These are phyloP conservation scores for Zootermopsis nevadensis DNA, from an alignment of 2,888 invertebrate species.

Conservation along the genomic window DNA sequence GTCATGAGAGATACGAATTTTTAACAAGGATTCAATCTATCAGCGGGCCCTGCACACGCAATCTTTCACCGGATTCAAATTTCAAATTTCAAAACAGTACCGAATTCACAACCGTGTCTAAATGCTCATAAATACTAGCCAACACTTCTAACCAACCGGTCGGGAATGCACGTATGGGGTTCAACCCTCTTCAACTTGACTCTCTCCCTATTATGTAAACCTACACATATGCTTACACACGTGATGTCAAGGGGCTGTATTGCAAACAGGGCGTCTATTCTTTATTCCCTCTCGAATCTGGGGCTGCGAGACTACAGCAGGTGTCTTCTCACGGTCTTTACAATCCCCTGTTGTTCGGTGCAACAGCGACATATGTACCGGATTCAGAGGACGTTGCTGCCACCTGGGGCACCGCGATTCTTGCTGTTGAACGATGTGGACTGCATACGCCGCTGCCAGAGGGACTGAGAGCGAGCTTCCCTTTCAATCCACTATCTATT, in stretches of 20 bases:
- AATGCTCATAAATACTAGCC: slow-evolving; percentile 28
- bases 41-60: background rate
- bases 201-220: slow-evolving; percentile 30
- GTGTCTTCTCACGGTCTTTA: slow-evolving; percentile 29
- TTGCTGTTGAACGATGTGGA: background rate
- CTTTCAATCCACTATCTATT: too few relatives aligned
- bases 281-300: background rate
- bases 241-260: slow-evolving; percentile 30
- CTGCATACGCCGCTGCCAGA: too few relatives aligned
- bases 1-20: too few relatives aligned
- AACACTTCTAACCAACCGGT: slow-evolving; percentile 31
- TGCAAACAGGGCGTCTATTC: slow-evolving; percentile 32
- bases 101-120: slow-evolving; percentile 30
- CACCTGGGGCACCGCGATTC: slow-evolving; percentile 4
- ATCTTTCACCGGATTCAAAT: slow-evolving; percentile 21
- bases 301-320: slow-evolving; percentile 13
- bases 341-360: background rate
- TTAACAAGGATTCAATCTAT: too few relatives aligned
- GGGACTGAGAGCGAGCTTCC: too few relatives aligned
- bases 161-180: background rate
- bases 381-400: background rate
- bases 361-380: background rate
- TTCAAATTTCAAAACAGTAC: slow-evolving; percentile 26
- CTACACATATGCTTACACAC: slow-evolving; percentile 33
- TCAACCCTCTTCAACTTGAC: slow-evolving; percentile 32